These are phyloP conservation scores for Chroicocephalus ridibundus DNA, from an alignment of 2,113 vertebrate species.

Conservation along the genomic window DNA sequence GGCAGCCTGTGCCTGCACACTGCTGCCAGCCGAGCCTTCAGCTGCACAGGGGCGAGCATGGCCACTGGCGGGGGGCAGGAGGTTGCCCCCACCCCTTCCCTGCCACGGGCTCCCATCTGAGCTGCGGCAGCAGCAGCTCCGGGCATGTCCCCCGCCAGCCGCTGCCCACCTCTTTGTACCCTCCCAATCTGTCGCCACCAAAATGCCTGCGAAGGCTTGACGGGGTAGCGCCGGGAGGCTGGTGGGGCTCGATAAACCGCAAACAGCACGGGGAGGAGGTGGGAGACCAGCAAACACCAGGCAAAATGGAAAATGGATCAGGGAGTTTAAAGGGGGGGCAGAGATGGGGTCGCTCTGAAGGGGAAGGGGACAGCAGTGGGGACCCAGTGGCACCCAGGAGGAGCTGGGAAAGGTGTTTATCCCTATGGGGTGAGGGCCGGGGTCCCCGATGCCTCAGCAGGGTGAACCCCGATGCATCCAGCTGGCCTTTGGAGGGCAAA, in stretches of 20 bases:
- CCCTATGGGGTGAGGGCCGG: accelerated
- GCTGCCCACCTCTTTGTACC: not conserved
- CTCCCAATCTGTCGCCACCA: not conserved
- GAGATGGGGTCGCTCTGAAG: not conserved
- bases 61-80: not conserved
- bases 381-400: not conserved
- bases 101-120: accelerated
- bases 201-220: not conserved
- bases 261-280: not conserved
- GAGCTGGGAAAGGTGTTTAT: not conserved
- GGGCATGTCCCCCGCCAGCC: not conserved
- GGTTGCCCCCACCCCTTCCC: not conserved
- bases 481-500: not conserved
- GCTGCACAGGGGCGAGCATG: not conserved
- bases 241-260: not conserved
- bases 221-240: not conserved
- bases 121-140: accelerated
- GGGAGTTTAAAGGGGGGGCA: not conserved
- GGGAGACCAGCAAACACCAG: not conserved
- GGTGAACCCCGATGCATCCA: not conserved
- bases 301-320: not conserved
- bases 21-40: not conserved
- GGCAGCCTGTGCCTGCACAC: accelerated
- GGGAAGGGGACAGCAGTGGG: not conserved
- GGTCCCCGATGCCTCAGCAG: not conserved